Conservation (phyloP, 1,140 invertebrate genomes). For the Macrotrachela quadricornifera region DNA sequence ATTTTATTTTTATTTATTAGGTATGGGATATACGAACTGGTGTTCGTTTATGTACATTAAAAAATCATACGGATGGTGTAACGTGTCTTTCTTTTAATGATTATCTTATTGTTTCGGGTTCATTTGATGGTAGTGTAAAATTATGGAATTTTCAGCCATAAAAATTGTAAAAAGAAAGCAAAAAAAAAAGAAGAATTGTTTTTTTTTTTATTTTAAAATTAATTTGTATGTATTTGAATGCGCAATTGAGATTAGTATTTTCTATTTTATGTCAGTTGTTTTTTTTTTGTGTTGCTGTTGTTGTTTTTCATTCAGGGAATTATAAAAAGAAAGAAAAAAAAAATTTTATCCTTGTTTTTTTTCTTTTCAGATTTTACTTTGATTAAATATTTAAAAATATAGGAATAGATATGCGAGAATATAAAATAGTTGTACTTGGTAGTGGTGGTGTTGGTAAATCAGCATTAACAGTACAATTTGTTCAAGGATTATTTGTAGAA, state of each 20-base stretch:
- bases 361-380: no score
- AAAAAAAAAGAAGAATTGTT: no score
- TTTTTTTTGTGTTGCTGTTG: no score
- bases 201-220: no score
- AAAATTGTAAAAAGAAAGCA: no score
- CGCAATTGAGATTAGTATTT: no score
- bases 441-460: constrained; percentile 85
- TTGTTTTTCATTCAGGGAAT: no score
- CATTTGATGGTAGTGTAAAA: constrained; percentile 37
- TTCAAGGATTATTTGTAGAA: constrained; percentile 94
- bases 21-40: constrained; percentile 35
- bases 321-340: no score
- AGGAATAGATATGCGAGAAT: constrained; percentile 62
- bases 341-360: no score
- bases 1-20: constrained; percentile 14
- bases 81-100: constrained; percentile 38
- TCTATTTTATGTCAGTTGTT: no score
- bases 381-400: no score
- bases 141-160: constrained; percentile 32
- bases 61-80: constrained; percentile 37
- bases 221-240: no score
- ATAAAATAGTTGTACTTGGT: constrained; percentile 94
- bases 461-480: constrained; percentile 68
- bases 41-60: constrained; percentile 32
- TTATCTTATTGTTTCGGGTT: constrained; percentile 35